phyloP scores from a whole-genome alignment of 2,888 invertebrate genomes.

The Bombyx huttoni region DNA sequence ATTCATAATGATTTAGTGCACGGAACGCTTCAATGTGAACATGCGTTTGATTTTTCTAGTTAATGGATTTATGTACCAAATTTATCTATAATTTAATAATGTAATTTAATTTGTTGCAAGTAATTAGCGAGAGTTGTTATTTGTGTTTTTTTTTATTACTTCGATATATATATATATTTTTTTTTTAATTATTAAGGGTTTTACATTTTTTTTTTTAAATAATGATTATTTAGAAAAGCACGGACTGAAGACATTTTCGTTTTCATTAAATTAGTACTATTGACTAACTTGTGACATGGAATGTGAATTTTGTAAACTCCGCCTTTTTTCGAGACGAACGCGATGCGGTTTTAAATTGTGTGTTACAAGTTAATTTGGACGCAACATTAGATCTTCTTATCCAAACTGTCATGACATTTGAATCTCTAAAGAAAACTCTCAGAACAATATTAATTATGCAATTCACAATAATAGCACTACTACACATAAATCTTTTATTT shows the following conservation, averaged over 20 bases:
- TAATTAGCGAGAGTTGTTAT: conserved; percentile 61
- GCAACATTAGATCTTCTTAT: not conserved
- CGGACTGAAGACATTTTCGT: conserved; percentile 20
- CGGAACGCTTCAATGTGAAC: conserved; percentile 43
- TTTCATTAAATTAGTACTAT: conserved; percentile 1
- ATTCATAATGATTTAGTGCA: conserved; percentile 54
- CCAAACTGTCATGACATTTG: not conserved
- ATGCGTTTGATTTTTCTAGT: conserved; percentile 53
- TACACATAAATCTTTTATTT: not conserved
- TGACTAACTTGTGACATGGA: conserved; percentile 4
- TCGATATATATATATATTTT: conserved; percentile 30
- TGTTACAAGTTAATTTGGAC: not conserved
- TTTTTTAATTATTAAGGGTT: conserved; percentile 15
- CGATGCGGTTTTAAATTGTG: not conserved
- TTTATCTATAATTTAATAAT: conserved; percentile 59
- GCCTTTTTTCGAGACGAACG: not conserved
- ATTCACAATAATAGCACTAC: not conserved
- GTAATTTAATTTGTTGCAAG: conserved; percentile 62
- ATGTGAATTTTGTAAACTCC: not conserved
- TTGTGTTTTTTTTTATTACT: conserved; percentile 54
- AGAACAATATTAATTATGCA: not conserved
- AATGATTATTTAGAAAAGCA: conserved; percentile 26
- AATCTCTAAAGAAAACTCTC: not conserved
- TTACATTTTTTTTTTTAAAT: conserved; percentile 58
- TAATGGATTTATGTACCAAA: conserved; percentile 71